These are phyloP conservation scores for Gambusia affinis DNA, from an alignment of 2,113 vertebrate genomes.

Conservation along the genomic window DNA sequence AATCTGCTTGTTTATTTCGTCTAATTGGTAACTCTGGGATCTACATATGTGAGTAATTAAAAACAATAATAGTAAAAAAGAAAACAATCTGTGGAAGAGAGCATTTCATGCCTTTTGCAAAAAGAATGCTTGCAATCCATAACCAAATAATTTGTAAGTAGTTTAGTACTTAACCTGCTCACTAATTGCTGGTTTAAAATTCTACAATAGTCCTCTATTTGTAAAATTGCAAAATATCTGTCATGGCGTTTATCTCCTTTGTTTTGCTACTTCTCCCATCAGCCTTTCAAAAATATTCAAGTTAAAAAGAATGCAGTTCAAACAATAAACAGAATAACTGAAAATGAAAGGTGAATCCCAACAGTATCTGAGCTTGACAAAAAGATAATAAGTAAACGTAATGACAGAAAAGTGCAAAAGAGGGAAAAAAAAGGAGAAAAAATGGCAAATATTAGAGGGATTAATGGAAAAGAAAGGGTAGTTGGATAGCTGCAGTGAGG, in stretches of 20 bases:
- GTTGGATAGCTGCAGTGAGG: conserved; percentile 16
- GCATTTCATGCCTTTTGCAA: not conserved
- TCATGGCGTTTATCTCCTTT: not conserved
- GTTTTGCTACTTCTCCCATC: not conserved
- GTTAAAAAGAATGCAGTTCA: not conserved
- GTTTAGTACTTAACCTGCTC: not conserved
- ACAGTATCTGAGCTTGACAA: not conserved
- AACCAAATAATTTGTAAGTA: not conserved
- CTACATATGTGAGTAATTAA: not conserved
- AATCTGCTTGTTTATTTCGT: not conserved
- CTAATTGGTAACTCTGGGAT: conserved; percentile 3
- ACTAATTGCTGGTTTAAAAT: conserved; percentile 2
- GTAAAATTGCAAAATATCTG: not conserved
- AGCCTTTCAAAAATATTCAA: not conserved
- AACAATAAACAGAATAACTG: conserved; percentile 8
- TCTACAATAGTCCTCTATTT: not conserved
- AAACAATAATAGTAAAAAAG: not conserved
- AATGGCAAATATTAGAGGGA: conserved; percentile 32
- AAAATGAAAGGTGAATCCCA: not conserved
- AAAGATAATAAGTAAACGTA: not conserved
- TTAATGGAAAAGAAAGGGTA: conserved; percentile 23
- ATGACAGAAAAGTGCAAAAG: not conserved
- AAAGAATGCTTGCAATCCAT: not conserved
- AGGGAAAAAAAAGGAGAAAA: not conserved
- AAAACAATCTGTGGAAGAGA: not conserved